Conservation (phyloP, 2,797 vertebrate genomes). For the Mycteria americana region DNA sequence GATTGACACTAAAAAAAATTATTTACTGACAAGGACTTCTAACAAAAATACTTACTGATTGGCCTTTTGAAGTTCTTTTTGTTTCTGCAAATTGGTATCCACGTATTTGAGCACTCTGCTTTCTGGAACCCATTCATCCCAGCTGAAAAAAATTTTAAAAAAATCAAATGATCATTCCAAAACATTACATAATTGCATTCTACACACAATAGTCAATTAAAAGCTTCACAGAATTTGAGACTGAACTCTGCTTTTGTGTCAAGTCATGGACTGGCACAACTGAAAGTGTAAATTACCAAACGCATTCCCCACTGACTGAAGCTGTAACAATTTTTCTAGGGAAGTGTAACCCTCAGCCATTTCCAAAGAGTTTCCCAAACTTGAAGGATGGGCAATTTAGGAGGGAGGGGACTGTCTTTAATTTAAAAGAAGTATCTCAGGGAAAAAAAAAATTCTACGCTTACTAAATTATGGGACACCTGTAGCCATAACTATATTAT, state of each 20-base stretch:
- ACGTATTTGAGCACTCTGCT: conserved; percentile 99
- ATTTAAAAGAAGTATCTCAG: not conserved
- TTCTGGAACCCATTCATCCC: conserved; percentile 99
- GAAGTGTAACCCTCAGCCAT: not conserved
- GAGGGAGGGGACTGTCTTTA: not conserved
- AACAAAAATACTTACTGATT: conserved; percentile 88
- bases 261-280: not conserved
- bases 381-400: not conserved
- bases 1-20: not conserved
- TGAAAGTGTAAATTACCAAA: not conserved
- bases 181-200: not conserved
- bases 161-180: not conserved
- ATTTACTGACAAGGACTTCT: not conserved
- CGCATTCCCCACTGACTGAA: not conserved
- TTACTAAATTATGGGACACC: not conserved
- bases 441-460: not conserved
- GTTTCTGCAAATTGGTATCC: conserved; percentile 98
- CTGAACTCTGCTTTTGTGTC: not conserved
- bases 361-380: not conserved
- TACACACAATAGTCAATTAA: not conserved
- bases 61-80: conserved; percentile 98
- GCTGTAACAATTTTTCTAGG: not conserved
- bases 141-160: conserved; percentile 77
- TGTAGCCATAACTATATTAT: not conserved
- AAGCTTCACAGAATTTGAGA: not conserved